Evolutionary conservation across 2,113 vertebrate species (phyloP).

Genomic region (Piliocolobus tephrosceles): DNA sequence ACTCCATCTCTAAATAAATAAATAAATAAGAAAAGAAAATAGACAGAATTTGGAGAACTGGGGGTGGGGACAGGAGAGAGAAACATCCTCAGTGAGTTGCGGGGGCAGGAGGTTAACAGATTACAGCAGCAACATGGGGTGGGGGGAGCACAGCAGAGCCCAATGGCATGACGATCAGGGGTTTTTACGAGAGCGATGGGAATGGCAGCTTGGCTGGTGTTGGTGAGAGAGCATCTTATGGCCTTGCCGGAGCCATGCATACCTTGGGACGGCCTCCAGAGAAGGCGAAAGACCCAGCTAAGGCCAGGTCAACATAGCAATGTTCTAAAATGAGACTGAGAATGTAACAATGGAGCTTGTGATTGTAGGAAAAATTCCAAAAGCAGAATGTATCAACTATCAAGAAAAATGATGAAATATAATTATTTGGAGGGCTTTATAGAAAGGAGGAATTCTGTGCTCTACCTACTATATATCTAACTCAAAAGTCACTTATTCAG

Average conservation of each 20-base stretch:
- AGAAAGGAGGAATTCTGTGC: not conserved
- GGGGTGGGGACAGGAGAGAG: fast-evolving
- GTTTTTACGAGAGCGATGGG: not conserved
- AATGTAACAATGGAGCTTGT: not conserved
- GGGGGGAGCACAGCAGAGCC: not conserved
- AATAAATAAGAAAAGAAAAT: not conserved
- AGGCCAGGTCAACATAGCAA: not conserved
- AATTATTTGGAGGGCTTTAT: not conserved
- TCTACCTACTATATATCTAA: not conserved
- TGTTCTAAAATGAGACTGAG: not conserved
- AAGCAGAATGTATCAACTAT: not conserved
- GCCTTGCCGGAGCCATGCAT: too few species aligned
- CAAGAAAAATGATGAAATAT: not conserved
- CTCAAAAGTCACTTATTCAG: not conserved
- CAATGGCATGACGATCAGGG: not conserved
- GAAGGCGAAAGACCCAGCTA: too few species aligned
- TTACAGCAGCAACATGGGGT: too few species aligned
- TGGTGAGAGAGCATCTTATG: fast-evolving
- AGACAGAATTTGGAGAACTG: not conserved
- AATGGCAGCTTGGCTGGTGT: not conserved
- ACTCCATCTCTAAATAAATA: too few species aligned
- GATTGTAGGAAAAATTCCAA: not conserved
- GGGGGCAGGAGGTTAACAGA: not conserved
- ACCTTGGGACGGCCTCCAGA: too few species aligned
- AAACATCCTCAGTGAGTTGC: not conserved